Conservation (phyloP, 2,888 invertebrate genomes). For the Meghimatium bilineatum region DNA sequence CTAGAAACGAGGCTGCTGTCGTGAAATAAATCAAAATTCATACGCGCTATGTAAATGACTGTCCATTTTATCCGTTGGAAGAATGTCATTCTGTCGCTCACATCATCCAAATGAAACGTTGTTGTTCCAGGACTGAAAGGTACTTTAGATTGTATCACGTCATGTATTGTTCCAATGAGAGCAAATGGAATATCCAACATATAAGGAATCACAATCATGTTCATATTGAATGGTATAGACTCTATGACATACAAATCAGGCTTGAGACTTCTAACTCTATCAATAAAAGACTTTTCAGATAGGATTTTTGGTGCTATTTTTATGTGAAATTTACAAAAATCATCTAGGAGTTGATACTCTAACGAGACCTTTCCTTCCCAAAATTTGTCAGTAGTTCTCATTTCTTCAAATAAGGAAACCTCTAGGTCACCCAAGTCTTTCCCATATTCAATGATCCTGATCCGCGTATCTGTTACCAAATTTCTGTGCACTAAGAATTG, state of each 20-base stretch:
- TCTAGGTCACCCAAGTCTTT: constrained; percentile 4
- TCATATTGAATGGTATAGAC: constrained; percentile 37
- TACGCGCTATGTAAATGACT: constrained; percentile 1
- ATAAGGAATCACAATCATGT: constrained; percentile 50
- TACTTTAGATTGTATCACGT: constrained; percentile 31
- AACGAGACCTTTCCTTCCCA: background rate
- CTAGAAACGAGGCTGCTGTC: constrained; percentile 47
- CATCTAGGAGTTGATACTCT: too few relatives aligned
- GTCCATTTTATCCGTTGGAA: constrained; percentile 41
- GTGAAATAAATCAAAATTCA: constrained; percentile 42
- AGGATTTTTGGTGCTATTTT: background rate
- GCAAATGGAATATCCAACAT: constrained; percentile 48
- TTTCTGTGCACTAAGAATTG: background rate
- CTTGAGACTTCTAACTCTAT: constrained; percentile 34
- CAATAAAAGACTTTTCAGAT: constrained; percentile 37
- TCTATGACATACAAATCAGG: constrained; percentile 50
- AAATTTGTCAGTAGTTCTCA: background rate
- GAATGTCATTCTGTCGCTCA: constrained; percentile 45
- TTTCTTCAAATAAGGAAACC: background rate
- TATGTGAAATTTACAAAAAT: too few relatives aligned
- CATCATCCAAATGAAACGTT: background rate
- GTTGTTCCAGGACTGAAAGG: constrained; percentile 46
- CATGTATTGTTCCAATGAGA: constrained; percentile 45
- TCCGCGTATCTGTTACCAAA: background rate
- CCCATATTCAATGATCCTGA: constrained; percentile 4